Evolutionary conservation across 1,140 invertebrate species (phyloP).

Genomic region (Sipha flava): DNA sequence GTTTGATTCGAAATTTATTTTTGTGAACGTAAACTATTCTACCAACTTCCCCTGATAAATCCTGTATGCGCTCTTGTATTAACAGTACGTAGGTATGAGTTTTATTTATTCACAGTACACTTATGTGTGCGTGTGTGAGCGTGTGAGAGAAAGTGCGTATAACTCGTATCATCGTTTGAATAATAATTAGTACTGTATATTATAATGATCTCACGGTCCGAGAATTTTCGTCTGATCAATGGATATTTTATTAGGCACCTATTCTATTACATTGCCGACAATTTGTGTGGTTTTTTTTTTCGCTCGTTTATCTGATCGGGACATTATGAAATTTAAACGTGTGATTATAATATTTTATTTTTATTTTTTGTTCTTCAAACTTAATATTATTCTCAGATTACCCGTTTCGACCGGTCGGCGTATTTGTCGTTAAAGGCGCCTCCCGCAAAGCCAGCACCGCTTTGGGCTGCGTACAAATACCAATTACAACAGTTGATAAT

Average conservation of each 20-base stretch:
- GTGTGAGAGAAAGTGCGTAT: no score
- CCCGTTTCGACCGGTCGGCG: background rate
- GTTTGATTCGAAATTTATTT: no score
- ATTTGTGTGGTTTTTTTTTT: background rate
- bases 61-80: no score
- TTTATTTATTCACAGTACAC: no score
- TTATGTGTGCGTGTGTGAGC: no score
- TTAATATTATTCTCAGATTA: background rate
- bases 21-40: no score
- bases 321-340: slow-evolving; percentile 3
- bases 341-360: background rate
- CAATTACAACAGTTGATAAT: background rate
- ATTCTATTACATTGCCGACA: background rate
- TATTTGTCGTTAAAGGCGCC: background rate
- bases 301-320: slow-evolving; percentile 10
- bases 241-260: background rate
- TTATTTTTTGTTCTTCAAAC: background rate
- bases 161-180: no score
- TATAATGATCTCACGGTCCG: background rate
- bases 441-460: background rate
- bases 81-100: no score
- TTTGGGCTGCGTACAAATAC: background rate
- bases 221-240: background rate
- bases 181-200: background rate
- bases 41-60: no score